Evolutionary conservation across 2,888 invertebrate species (phyloP), one percentile per base, ranked within the genome.

Genomic region (Archips xylosteana): DNA sequence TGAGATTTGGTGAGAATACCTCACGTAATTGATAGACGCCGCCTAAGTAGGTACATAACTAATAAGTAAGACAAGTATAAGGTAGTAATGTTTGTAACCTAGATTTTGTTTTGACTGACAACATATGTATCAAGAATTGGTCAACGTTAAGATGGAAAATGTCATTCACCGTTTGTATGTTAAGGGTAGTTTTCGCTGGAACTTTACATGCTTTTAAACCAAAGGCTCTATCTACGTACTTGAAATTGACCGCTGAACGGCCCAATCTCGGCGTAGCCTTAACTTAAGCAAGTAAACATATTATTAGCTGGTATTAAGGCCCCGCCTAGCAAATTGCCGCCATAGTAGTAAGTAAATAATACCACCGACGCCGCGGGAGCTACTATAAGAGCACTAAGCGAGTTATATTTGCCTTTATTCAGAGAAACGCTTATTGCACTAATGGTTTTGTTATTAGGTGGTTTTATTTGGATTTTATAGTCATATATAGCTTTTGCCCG

Each of bases 341-440:
- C 62, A 13, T 47, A 47, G 61, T 57, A 32, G 32, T 32, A 32
- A 57, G 57, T 57, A 49, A 49, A 15, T 39, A 45, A 63, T 63
- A 47, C 32, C 32, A 15, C 47, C 47, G 45, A 42, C 63, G 63
- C 63, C 63, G 32, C 63, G 63, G 63, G 63, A 34, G 32, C 47
- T 47, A 47, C 32, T 8, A 13, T 63, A 47, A 63, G 8, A 63
- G 47, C 45, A 47, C 63, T 63, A 47, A 63, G 63, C 47, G 47
- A 63, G 57, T 57, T 12, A 32, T 57, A 57, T 57, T 57, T 32
- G 32, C 12, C 32, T 57, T 57, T 57, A 57, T 57, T 32, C 32
- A 57, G 12, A 60, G 60, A 39, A 59, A 36, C 36, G 13, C 60
- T 36, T 60, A 60, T 60, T 60, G 36, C 60, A n/a, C 36, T 60